Percentiles rank a stretch among this genome's conserved stretches.
These are phyloP conservation scores for Leguminivora glycinivorella DNA, from an alignment of 1,140 invertebrate species.

Conservation along the genomic window DNA sequence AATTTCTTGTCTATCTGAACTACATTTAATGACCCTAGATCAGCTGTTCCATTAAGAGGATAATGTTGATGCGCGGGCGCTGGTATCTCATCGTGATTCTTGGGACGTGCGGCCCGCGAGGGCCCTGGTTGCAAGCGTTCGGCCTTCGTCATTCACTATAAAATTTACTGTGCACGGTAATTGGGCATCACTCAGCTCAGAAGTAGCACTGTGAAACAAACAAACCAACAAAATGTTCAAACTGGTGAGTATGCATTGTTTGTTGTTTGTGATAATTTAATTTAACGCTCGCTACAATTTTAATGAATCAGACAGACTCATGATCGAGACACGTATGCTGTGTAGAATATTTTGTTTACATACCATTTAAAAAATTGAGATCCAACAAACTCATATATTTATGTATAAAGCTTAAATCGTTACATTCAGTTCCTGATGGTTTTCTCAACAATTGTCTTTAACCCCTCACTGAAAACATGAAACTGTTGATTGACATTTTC, in stretches of 20 bases:
- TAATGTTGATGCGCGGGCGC: neutral
- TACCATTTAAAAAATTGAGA: too few species aligned
- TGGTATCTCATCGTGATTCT: constrained; percentile 1
- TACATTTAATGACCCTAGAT: neutral
- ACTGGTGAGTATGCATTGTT: constrained; percentile 31
- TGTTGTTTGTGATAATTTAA: too few species aligned
- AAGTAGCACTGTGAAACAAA: constrained; percentile 36
- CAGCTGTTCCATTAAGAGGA: neutral
- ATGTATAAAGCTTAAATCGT: too few species aligned
- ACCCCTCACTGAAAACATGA: too few species aligned
- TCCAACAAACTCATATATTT: too few species aligned
- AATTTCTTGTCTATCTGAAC: neutral
- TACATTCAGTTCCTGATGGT: too few species aligned
- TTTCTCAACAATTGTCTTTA: too few species aligned
- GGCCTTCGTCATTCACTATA: constrained; percentile 52
- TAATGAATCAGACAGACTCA: neutral
- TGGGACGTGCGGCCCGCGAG: neutral
- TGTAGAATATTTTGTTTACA: neutral
- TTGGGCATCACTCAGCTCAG: constrained; percentile 43
- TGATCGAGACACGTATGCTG: neutral
- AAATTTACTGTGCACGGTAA: constrained; percentile 32
- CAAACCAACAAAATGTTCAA: constrained; percentile 32
- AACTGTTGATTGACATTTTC: too few species aligned
- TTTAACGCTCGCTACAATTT: neutral
- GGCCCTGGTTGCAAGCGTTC: neutral